Conservation (phyloP, 2,113 vertebrate genomes). For the Isichthys henryi region DNA sequence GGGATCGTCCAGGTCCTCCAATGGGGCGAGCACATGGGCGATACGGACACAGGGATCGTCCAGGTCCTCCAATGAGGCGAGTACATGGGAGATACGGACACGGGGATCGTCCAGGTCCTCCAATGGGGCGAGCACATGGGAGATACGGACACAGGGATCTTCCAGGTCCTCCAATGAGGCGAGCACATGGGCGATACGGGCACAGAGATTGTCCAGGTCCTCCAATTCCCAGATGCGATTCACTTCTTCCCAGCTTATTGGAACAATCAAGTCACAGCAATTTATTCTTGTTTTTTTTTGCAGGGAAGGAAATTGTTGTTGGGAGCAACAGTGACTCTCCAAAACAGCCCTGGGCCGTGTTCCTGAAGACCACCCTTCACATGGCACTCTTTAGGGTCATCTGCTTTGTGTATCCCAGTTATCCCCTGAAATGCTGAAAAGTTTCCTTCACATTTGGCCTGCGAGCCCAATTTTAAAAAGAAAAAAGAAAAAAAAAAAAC, state of each 20-base stretch:
- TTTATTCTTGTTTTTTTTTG: constrained; percentile 1
- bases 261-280: constrained; percentile 10
- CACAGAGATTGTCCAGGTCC: background rate
- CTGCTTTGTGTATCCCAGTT: constrained; percentile 4
- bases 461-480: background rate
- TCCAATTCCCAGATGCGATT: background rate
- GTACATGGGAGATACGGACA: no score
- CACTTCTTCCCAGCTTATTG: background rate
- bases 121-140: no score
- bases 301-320: constrained; percentile 2
- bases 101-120: background rate
- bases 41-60: no score
- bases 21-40: background rate
- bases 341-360: background rate
- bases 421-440: background rate
- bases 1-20: background rate
- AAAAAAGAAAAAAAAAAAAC: background rate
- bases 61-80: no score
- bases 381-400: constrained; percentile 5
- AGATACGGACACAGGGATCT: no score
- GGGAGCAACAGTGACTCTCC: constrained; percentile 7
- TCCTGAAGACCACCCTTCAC: background rate
- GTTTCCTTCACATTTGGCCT: background rate
- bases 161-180: background rate
- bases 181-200: no score